Evolutionary conservation across 2,888 invertebrate species (phyloP), one percentile per base, ranked within the genome.

Genomic region (Prenolepis imparis): DNA sequence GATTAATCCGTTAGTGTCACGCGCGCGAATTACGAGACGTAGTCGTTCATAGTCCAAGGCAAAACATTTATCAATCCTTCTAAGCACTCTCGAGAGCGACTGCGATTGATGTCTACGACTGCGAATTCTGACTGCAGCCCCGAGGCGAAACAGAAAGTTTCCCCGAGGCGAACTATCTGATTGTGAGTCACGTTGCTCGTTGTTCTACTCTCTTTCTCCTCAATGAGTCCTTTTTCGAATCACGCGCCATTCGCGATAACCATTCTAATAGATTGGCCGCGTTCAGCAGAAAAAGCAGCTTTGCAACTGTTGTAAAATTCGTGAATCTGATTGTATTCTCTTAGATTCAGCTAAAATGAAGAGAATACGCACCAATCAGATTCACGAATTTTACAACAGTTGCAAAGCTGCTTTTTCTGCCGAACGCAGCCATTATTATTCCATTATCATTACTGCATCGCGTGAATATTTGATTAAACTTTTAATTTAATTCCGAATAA

Each of bases 121-220:
- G 66, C 55, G 28, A 77, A 39, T 44, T 21, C 57, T 18, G 78
- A 44, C 59, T 57, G 57, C 70, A 44, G 55, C 68, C 57, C 12
- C 32, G 21, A 12, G 64, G 32, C 28, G 44, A 78, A 70, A 78
- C 78, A 78, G 78, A 78, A 78, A 78, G 78, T 78, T 59, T 12
- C 59, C 70, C 32, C 59, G 78, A 36, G 70, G 70, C 70, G 44
- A 70, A 52, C 59, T 59, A 15, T 36, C 21, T 8, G n/a, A n/a
- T n/a, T n/a, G n/a, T n/a, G 39, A 32, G 52, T 57, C 68, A 21
- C 67, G 67, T 55, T 39, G 21, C 44, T 28, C 41, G 11, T 18
- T 6, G 64, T 59, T 70, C 70, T 32, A 57, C 18, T 70, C 57
- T 77, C 28, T 44, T 70, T 55, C 24, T 67, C 24, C 55, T 67